Percentiles rank a stretch among this genome's conserved stretches.
These are phyloP conservation scores for Cephus pulcher DNA, from an alignment of 2,888 invertebrate species.

Conservation along the genomic window DNA sequence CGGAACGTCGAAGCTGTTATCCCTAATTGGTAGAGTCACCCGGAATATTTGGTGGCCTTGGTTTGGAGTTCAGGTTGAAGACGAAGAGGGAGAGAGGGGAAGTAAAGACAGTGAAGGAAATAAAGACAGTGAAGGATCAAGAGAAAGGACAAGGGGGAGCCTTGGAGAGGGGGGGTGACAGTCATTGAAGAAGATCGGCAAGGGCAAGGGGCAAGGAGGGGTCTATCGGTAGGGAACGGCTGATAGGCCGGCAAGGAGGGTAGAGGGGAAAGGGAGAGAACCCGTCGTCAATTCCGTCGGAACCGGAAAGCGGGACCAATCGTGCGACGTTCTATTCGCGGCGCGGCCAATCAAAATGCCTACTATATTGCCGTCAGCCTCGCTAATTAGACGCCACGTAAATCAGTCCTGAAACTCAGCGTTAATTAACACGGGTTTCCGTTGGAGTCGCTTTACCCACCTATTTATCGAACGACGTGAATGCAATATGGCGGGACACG, in stretches of 20 bases:
- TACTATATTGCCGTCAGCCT: constrained; percentile 63
- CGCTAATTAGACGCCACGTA: constrained; percentile 67
- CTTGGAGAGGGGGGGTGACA: background rate
- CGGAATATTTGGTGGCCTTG: background rate
- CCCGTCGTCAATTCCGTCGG: constrained; percentile 49
- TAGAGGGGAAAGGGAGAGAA: constrained; percentile 10
- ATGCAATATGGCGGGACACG: constrained; percentile 45
- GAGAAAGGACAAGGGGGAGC: background rate
- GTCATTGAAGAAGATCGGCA: background rate
- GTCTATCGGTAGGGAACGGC: background rate
- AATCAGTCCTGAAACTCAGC: constrained; percentile 66
- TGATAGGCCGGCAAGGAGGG: background rate
- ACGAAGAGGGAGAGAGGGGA: background rate
- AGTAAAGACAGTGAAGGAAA: background rate
- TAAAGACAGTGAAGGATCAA: background rate
- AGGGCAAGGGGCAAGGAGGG: background rate
- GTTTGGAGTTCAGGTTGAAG: background rate
- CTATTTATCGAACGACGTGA: constrained; percentile 59
- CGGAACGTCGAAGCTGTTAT: background rate
- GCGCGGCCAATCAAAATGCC: constrained; percentile 64
- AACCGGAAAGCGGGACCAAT: constrained; percentile 57
- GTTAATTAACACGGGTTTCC: constrained; percentile 66
- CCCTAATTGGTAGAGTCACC: background rate
- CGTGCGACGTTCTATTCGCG: constrained; percentile 49
- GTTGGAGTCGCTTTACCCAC: constrained; percentile 58